phyloP scores from a whole-genome alignment of 2,797 vertebrate genomes.

The Telmatherina bonti region DNA sequence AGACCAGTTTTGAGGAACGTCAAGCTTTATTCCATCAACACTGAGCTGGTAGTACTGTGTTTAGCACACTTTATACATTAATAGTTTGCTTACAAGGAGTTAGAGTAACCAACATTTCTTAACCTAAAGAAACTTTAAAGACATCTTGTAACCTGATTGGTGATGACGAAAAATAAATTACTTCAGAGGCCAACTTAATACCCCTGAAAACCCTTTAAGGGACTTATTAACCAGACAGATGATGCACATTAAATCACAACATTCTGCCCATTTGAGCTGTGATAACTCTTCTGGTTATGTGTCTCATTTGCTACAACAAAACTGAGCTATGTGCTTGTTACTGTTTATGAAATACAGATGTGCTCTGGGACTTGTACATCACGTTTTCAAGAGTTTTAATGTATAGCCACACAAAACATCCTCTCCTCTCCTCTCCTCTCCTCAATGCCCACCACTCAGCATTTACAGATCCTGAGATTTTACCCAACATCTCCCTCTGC shows the following conservation, averaged over 20 bases:
- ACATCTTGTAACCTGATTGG: constrained; percentile 9
- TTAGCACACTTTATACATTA: constrained; percentile 5
- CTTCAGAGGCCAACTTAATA: constrained; percentile 15
- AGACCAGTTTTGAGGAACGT: too few species aligned
- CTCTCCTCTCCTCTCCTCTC: constrained; percentile 9
- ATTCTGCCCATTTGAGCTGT: constrained; percentile 13
- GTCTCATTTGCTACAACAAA: constrained; percentile 34
- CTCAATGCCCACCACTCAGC: constrained; percentile 53
- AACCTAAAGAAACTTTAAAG: constrained; percentile 1
- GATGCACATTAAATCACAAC: neutral
- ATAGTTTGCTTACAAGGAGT: constrained; percentile 13
- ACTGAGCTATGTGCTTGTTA: constrained; percentile 24
- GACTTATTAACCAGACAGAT: constrained; percentile 9
- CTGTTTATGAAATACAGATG: too few species aligned
- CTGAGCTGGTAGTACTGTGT: neutral
- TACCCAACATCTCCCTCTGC: constrained; percentile 64
- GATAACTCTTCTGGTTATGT: neutral
- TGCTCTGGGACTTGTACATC: too few species aligned
- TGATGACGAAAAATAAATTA: neutral
- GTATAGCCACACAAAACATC: constrained; percentile 19
- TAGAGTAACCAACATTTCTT: constrained; percentile 4
- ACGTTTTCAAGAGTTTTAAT: constrained; percentile 34
- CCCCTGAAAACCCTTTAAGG: constrained; percentile 6
- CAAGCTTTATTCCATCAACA: too few species aligned
- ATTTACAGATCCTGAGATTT: constrained; percentile 64